Evolutionary conservation across 1,140 invertebrate species (phyloP).

Genomic region (Archegozetes longisetosus): DNA sequence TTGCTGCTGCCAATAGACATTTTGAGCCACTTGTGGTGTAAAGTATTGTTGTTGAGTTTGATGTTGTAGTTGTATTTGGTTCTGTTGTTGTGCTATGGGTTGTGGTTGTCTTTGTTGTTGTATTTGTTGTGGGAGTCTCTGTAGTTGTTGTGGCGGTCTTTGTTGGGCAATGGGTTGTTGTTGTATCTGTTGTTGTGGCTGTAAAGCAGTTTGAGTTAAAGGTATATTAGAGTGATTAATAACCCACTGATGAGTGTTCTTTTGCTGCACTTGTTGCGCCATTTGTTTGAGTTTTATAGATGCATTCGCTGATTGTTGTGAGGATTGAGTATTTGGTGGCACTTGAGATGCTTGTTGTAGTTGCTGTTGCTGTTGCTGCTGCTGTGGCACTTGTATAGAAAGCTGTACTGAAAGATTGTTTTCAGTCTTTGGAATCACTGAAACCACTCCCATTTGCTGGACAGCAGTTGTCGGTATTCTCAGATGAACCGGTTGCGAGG

Average conservation of each 20-base stretch:
- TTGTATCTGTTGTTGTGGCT: neutral
- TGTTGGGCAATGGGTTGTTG: neutral
- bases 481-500: neutral
- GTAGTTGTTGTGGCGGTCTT: neutral
- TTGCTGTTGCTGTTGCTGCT: neutral
- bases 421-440: neutral
- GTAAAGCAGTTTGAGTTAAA: neutral
- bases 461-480: neutral
- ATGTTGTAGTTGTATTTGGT: neutral
- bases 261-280: neutral
- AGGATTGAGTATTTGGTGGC: neutral
- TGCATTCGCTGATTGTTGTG: neutral
- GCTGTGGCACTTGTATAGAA: neutral
- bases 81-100: neutral
- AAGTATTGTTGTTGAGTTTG: neutral
- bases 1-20: neutral
- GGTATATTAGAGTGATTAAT: neutral
- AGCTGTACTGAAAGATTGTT: neutral
- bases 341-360: neutral
- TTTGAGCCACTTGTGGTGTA: neutral
- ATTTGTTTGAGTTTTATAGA: neutral
- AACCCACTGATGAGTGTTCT: neutral
- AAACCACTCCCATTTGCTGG: neutral
- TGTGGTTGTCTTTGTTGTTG: neutral
- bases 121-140: neutral